Percentiles rank a stretch among this genome's conserved stretches.
These are phyloP conservation scores for Noctua janthe DNA, from an alignment of 2,888 invertebrate genomes.

Conservation along the genomic window DNA sequence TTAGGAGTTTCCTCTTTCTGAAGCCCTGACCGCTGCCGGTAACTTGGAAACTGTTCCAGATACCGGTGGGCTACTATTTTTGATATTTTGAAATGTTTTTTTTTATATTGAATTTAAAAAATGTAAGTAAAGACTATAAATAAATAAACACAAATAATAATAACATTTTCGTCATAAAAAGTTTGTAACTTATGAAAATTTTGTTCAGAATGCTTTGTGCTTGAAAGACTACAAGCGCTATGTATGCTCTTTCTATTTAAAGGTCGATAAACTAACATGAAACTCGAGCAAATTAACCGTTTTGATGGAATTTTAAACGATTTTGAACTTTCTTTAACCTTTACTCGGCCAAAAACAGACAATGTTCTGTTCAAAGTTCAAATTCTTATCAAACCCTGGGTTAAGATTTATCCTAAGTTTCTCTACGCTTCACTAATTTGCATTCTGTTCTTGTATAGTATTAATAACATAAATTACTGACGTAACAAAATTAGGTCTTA, in stretches of 20 bases:
- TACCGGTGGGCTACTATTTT: too few relatives aligned
- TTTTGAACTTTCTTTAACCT: slow-evolving; percentile 13
- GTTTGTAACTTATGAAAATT: neutral
- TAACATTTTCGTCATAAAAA: neutral
- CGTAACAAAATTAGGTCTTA: slow-evolving; percentile 40
- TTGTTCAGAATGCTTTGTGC: neutral
- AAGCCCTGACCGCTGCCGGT: too few relatives aligned
- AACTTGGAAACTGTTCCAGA: too few relatives aligned
- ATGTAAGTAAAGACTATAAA: too few relatives aligned
- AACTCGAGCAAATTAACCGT: slow-evolving; percentile 13
- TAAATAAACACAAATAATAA: too few relatives aligned
- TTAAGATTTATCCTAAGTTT: neutral
- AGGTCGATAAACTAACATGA: slow-evolving; percentile 7
- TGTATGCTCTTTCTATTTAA: slow-evolving; percentile 12
- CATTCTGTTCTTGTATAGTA: neutral
- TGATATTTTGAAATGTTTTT: too few relatives aligned
- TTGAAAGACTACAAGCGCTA: neutral
- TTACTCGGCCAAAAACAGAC: neutral
- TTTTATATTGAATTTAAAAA: too few relatives aligned
- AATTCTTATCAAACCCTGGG: neutral
- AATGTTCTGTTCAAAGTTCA: too few relatives aligned
- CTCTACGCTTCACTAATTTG: neutral
- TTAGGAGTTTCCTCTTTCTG: too few relatives aligned
- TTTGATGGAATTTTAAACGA: neutral
- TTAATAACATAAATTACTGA: slow-evolving; percentile 8